phyloP scores from a whole-genome alignment of 2,888 invertebrate genomes.

The Peribatodes rhomboidaria region DNA sequence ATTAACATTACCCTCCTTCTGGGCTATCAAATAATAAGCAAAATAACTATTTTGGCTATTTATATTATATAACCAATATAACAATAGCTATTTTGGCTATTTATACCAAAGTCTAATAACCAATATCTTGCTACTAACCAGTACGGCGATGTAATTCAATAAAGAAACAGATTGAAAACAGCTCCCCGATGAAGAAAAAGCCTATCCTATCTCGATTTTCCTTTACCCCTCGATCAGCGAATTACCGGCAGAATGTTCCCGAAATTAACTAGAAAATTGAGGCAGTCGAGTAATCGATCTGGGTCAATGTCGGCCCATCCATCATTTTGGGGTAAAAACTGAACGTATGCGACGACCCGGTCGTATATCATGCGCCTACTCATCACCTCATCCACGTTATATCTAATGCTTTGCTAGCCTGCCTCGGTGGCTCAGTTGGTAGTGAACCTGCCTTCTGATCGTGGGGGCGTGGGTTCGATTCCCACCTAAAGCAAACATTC shows the following conservation, averaged over 20 bases:
- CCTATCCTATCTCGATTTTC: conserved; percentile 12
- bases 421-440: no score
- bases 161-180: conserved; percentile 16
- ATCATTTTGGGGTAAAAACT: conserved; percentile 60
- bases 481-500: no score
- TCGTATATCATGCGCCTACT: conserved; percentile 70
- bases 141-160: conserved; percentile 5
- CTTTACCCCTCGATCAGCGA: conserved; percentile 28
- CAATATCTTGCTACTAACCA: conserved; percentile 1
- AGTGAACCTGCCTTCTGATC: no score
- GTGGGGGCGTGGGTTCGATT: no score
- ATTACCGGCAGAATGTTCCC: conserved; percentile 33
- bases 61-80: no score
- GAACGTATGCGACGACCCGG: conserved; percentile 39
- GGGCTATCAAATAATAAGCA: no score
- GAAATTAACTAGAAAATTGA: conserved; percentile 44
- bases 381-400: conserved; percentile 52
- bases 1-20: no score
- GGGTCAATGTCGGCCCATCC: conserved; percentile 74
- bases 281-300: conserved; percentile 60
- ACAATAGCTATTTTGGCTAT: not conserved
- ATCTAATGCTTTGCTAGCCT: conserved; percentile 11
- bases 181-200: conserved; percentile 10
- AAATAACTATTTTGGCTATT: no score
- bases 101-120: no score